Conservation (phyloP, 2,888 invertebrate genomes). For the Hirtodrosophila histrioides region DNA sequence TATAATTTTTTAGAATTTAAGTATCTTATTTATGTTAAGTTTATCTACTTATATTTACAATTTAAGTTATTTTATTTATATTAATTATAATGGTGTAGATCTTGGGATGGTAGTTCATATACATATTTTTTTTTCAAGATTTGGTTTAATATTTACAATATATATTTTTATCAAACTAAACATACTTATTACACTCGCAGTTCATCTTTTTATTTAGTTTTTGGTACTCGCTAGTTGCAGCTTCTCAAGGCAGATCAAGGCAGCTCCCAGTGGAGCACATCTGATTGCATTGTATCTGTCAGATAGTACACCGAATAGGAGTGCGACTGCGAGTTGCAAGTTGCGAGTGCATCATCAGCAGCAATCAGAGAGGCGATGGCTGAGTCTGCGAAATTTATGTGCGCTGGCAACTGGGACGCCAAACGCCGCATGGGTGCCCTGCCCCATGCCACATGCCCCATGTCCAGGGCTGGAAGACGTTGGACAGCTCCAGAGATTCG, state of each 20-base stretch:
- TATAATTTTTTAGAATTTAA: no score
- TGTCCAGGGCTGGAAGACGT: conserved; percentile 4
- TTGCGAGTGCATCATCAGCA: conserved; percentile 10
- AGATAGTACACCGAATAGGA: conserved; percentile 30
- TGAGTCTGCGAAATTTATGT: conserved; percentile 42
- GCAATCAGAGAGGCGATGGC: conserved; percentile 27
- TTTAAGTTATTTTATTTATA: no score
- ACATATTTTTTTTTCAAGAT: no score
- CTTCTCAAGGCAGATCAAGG: neutral
- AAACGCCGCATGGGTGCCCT: conserved; percentile 39
- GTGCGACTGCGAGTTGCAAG: conserved; percentile 11
- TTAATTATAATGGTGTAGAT: no score
- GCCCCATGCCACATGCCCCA: neutral
- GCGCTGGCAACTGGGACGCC: conserved; percentile 22
- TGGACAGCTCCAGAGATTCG: conserved; percentile 8
- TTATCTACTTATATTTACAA: no score
- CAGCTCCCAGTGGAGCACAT: conserved; percentile 14
- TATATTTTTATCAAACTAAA: no score
- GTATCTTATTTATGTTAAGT: no score
- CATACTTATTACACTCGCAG: no score
- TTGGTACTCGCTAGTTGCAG: neutral
- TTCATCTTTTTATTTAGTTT: no score
- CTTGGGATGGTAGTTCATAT: no score
- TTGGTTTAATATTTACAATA: no score
- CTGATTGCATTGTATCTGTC: conserved; percentile 48